Percentiles rank a stretch among this genome's conserved stretches.
Evolutionary conservation across 2,888 invertebrate species (phyloP).

Genomic region (Mactromeris polynyma): DNA sequence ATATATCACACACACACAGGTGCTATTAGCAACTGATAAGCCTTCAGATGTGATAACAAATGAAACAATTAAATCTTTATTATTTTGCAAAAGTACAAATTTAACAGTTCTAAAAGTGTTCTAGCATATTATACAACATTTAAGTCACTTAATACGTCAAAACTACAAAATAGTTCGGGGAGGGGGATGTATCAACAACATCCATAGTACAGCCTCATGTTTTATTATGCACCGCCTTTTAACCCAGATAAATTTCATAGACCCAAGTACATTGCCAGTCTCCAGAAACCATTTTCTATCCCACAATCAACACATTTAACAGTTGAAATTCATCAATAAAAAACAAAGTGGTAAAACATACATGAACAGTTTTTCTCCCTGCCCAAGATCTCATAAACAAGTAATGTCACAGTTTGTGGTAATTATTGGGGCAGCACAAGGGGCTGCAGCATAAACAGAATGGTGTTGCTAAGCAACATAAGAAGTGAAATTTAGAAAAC

Average conservation of each 20-base stretch:
- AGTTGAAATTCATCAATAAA: slow-evolving; percentile 44
- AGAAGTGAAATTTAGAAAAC: too few species aligned
- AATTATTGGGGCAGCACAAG: slow-evolving; percentile 7
- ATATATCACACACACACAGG: background rate
- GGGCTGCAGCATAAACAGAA: background rate
- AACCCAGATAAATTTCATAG: background rate
- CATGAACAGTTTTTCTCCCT: slow-evolving; percentile 13
- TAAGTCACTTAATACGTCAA: background rate
- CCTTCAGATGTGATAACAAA: background rate
- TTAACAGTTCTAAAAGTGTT: background rate
- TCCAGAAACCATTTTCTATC: background rate
- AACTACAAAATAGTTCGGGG: background rate
- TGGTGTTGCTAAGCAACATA: too few species aligned
- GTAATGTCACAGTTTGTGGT: slow-evolving; percentile 34
- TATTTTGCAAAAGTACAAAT: background rate
- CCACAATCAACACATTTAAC: slow-evolving; percentile 9
- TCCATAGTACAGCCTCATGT: background rate
- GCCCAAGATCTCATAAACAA: slow-evolving; percentile 24
- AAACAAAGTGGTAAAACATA: slow-evolving; percentile 38
- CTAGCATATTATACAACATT: background rate
- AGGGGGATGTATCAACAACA: background rate
- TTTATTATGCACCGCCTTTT: too few species aligned
- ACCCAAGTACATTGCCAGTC: background rate
- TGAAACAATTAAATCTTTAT: background rate
- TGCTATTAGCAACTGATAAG: background rate